These are phyloP conservation scores for Zaprionus davidi DNA, from an alignment of 1,140 invertebrate genomes.

Conservation along the genomic window DNA sequence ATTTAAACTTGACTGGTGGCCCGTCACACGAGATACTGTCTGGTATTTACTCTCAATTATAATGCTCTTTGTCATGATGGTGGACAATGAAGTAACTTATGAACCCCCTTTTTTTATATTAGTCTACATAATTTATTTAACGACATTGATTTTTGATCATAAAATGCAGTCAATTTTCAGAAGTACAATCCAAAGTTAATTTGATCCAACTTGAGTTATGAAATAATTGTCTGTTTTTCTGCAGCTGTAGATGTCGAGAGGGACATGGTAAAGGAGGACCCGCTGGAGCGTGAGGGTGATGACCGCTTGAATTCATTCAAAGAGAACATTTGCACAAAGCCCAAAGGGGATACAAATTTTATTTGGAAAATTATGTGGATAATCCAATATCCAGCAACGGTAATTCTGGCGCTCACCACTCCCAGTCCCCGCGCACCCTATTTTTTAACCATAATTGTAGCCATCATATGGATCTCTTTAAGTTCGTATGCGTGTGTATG, in stretches of 20 bases:
- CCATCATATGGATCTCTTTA: conserved; percentile 93
- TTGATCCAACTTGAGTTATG: neutral
- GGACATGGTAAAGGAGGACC: conserved; percentile 40
- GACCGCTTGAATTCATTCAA: conserved; percentile 30
- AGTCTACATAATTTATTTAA: conserved; percentile 30
- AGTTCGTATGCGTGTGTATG: conserved; percentile 95
- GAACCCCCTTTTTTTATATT: neutral
- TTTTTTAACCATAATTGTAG: conserved; percentile 91
- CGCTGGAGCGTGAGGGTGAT: conserved; percentile 36
- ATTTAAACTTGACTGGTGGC: conserved; percentile 89
- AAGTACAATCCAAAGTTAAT: conserved; percentile 2
- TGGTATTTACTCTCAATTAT: conserved; percentile 87
- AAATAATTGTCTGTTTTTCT: neutral
- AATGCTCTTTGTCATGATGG: neutral
- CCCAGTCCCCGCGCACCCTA: conserved; percentile 48
- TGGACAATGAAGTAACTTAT: neutral
- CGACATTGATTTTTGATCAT: conserved; percentile 22
- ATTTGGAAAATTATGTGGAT: conserved; percentile 40
- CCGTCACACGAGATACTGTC: conserved; percentile 92
- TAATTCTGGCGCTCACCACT: conserved; percentile 55
- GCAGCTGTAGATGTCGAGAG: neutral
- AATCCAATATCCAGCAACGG: conserved; percentile 48
- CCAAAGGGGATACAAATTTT: neutral
- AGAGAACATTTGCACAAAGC: conserved; percentile 22
- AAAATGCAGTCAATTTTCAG: conserved; percentile 9